Evolutionary conservation across 2,113 vertebrate species (phyloP).

Genomic region (Nycticorax nycticorax): DNA sequence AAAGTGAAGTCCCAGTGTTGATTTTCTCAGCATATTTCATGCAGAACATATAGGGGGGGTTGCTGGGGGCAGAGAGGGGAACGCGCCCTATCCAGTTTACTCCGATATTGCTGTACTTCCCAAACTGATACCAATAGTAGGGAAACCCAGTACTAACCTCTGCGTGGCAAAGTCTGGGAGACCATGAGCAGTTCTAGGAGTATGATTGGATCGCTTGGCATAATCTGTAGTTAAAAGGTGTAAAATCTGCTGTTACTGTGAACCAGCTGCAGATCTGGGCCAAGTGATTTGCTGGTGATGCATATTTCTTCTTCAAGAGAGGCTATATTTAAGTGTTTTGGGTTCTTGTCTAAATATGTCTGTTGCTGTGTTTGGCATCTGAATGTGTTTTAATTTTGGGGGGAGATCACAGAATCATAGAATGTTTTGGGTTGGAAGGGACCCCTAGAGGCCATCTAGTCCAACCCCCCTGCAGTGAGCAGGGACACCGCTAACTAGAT

Average conservation of each 20-base stretch:
- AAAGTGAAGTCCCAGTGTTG: neutral
- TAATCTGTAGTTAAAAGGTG: neutral
- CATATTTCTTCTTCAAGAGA: neutral
- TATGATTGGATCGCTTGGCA: neutral
- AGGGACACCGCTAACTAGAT: no score
- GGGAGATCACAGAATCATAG: no score
- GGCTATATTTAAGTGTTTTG: neutral
- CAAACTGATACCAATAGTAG: neutral
- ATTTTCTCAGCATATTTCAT: neutral
- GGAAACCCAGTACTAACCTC: neutral
- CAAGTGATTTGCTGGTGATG: neutral
- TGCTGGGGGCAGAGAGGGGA: neutral
- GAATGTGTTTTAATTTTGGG: neutral
- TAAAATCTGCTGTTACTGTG: neutral
- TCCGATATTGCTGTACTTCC: neutral
- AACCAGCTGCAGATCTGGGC: neutral
- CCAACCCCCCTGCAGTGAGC: no score
- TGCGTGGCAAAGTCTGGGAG: neutral
- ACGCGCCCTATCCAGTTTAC: neutral
- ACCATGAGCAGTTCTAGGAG: rapidly evolving
- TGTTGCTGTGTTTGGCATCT: neutral
- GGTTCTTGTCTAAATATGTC: neutral
- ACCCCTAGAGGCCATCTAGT: no score
- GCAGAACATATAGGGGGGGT: rapidly evolving
- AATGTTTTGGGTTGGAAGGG: no score